phyloP scores from a whole-genome alignment of 1,140 invertebrate species.

The silkworm (Bombyx mori) region DNA sequence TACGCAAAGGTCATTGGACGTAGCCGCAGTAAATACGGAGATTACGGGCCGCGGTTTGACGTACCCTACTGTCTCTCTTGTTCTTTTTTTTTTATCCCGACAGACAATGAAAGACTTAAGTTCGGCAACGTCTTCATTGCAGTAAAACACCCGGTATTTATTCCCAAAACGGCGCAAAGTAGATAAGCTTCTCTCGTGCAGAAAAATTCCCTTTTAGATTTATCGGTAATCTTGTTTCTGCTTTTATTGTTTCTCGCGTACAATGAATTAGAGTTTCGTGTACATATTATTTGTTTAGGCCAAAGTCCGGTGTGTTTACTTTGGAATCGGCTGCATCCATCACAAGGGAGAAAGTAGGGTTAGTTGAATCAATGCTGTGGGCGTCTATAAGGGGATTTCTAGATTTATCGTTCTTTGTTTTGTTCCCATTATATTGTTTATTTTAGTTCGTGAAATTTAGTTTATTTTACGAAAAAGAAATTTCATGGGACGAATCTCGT shows the following conservation, averaged over 20 bases:
- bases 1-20: slow-evolving; percentile 22
- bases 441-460: slow-evolving; percentile 21
- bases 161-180: slow-evolving; percentile 47
- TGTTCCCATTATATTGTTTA: slow-evolving; percentile 15
- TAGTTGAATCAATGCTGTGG: slow-evolving; percentile 52
- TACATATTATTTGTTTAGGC: slow-evolving; percentile 50
- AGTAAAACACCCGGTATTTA: slow-evolving; percentile 35
- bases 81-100: slow-evolving; percentile 44
- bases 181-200: slow-evolving; percentile 37
- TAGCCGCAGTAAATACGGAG: slow-evolving; percentile 43
- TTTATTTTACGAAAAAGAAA: slow-evolving; percentile 20
- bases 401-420: slow-evolving; percentile 47
- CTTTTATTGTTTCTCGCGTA: slow-evolving; percentile 49
- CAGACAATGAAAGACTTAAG: slow-evolving; percentile 48
- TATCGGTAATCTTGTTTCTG: slow-evolving; percentile 30
- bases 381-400: slow-evolving; percentile 40
- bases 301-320: slow-evolving; percentile 51
- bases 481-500: slow-evolving; percentile 31
- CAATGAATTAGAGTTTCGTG: slow-evolving; percentile 60
- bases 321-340: slow-evolving; percentile 40
- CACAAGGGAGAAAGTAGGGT: slow-evolving; percentile 36
- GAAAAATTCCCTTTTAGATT: slow-evolving; percentile 51
- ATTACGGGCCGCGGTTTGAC: slow-evolving; percentile 28
- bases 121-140: slow-evolving; percentile 34
- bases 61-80: slow-evolving; percentile 23